These are phyloP conservation scores for Hyppa rectilinea DNA, from an alignment of 2,888 invertebrate genomes.

Conservation along the genomic window DNA sequence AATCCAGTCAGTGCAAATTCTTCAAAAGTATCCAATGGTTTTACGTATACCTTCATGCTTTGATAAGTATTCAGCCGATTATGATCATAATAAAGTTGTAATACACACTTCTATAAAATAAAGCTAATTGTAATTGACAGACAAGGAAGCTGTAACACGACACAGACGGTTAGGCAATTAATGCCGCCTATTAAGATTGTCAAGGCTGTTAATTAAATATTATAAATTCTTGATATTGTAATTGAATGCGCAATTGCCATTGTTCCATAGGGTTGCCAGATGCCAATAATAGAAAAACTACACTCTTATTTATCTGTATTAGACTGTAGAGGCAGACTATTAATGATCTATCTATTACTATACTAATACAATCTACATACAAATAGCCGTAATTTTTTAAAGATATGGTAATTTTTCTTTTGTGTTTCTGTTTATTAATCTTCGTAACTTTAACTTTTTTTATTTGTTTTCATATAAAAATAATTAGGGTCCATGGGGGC, in stretches of 20 bases:
- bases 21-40: too few species aligned
- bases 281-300: not conserved
- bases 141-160: conserved; percentile 22
- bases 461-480: too few species aligned
- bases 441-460: too few species aligned
- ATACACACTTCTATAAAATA: conserved; percentile 12
- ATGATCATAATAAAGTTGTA: not conserved
- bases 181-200: conserved; percentile 8
- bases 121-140: conserved; percentile 14
- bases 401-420: too few species aligned
- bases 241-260: conserved; percentile 12
- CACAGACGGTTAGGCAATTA: not conserved
- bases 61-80: not conserved
- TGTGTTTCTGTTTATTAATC: too few species aligned
- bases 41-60: too few species aligned
- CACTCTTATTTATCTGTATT: too few species aligned
- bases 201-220: conserved; percentile 23
- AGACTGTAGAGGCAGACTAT: too few species aligned
- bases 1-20: not conserved
- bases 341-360: too few species aligned
- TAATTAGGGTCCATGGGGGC: too few species aligned
- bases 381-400: too few species aligned
- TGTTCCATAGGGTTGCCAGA: not conserved
- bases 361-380: too few species aligned
- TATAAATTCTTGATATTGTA: conserved; percentile 5